Evolutionary conservation across 2,113 vertebrate species (phyloP).

Genomic region (Rhadina sibilatrix): DNA sequence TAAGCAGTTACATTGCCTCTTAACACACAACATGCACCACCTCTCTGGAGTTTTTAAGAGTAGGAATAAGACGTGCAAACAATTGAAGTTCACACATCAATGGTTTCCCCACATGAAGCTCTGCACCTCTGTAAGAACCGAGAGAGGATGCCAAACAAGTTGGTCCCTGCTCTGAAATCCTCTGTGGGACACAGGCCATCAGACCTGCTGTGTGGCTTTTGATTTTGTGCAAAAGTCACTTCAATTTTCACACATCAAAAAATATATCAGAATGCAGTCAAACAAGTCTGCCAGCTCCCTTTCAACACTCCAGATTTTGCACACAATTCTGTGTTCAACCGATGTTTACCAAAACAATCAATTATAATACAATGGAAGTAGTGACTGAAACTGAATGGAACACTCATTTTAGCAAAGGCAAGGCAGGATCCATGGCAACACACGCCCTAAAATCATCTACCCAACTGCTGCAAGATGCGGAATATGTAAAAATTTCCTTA

Average conservation of each 20-base stretch:
- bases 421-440: neutral
- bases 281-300: neutral
- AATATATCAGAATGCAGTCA: neutral
- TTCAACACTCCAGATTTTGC: neutral
- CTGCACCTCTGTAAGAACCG: neutral
- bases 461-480: neutral
- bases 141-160: neutral
- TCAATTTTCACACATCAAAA: neutral
- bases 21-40: neutral
- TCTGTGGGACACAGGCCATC: neutral
- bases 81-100: fast-evolving
- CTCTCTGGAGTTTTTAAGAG: neutral
- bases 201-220: neutral
- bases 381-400: neutral
- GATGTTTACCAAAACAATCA: neutral
- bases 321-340: neutral
- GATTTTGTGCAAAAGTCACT: neutral
- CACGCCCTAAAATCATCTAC: neutral
- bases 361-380: neutral
- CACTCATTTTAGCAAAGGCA: neutral
- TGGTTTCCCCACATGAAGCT: neutral
- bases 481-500: neutral
- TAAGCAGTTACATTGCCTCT: neutral
- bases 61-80: neutral
- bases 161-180: neutral